A percentile compares a stretch with the other conserved stretches of the same genome.
phyloP scores from a whole-genome alignment of 2,797 vertebrate genomes.

The Syndactyla subalaris region DNA sequence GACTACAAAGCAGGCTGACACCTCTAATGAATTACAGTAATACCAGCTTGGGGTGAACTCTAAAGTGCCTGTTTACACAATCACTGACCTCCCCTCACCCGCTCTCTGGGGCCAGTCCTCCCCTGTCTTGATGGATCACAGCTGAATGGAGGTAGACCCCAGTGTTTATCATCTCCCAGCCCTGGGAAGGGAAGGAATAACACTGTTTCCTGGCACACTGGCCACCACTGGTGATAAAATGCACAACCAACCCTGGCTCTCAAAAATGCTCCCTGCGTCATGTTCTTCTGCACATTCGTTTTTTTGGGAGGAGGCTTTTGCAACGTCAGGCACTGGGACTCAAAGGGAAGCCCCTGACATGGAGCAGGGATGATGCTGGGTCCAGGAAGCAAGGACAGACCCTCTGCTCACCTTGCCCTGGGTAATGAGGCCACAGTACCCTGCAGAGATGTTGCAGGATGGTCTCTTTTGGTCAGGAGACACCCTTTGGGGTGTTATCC shows the following conservation, averaged over 20 bases:
- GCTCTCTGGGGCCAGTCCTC: not conserved
- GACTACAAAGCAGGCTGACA: constrained; percentile 66
- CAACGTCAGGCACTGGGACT: not conserved
- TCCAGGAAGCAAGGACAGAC: too few species aligned
- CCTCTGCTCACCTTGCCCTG: not conserved
- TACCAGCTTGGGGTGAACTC: constrained; percentile 49
- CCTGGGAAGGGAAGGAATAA: not conserved
- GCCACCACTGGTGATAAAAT: not conserved
- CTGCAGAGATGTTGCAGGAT: not conserved
- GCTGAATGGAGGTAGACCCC: constrained; percentile 42
- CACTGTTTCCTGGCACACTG: not conserved
- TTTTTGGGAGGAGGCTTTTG: not conserved
- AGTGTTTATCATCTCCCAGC: constrained; percentile 38
- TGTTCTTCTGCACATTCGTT: not conserved
- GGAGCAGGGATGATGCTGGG: not conserved
- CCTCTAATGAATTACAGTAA: constrained; percentile 64
- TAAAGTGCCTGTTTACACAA: constrained; percentile 71
- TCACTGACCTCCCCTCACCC: constrained; percentile 55
- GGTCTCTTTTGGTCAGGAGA: not conserved
- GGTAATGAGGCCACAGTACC: not conserved
- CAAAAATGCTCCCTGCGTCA: not conserved
- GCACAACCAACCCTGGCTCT: not conserved
- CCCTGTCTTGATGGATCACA: constrained; percentile 56
- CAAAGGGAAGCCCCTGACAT: rapidly evolving
- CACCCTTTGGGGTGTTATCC: rapidly evolving